Conservation (phyloP, 1,140 invertebrate species). For the Diprion similis region DNA sequence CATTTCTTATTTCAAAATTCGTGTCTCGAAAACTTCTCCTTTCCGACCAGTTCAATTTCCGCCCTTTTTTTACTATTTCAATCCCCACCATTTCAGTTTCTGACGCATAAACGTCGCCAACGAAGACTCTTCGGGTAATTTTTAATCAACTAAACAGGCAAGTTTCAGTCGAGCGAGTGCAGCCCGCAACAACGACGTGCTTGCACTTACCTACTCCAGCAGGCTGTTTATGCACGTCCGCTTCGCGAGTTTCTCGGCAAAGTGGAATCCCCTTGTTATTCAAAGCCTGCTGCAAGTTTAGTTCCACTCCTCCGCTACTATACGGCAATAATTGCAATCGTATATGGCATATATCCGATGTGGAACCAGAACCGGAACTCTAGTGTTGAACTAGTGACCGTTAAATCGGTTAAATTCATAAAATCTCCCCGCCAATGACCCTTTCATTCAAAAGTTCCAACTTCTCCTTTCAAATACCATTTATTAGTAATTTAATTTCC, state of each 20-base stretch:
- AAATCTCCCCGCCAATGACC: not conserved
- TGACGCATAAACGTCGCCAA: too few species aligned
- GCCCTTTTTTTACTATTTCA: too few species aligned
- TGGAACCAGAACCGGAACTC: not conserved
- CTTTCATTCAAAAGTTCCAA: not conserved
- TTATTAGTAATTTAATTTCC: too few species aligned
- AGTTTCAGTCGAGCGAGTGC: not conserved
- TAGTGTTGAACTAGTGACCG: not conserved
- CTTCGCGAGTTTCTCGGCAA: conserved; percentile 4
- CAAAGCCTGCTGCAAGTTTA: not conserved
- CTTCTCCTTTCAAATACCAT: too few species aligned
- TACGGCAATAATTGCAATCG: not conserved
- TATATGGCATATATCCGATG: not conserved
- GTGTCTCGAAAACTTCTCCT: too few species aligned
- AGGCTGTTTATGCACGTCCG: not conserved
- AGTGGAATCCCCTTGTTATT: not conserved
- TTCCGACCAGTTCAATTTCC: too few species aligned
- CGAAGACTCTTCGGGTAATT: not conserved
- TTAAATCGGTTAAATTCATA: not conserved
- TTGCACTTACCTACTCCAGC: not conserved
- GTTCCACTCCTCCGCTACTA: not conserved
- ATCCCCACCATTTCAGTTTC: too few species aligned
- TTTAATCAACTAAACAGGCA: not conserved
- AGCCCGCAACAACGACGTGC: not conserved
- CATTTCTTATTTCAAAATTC: too few species aligned